These are phyloP conservation scores for Rhagoletis zephyria DNA, from an alignment of 1,140 invertebrate genomes.

Conservation along the genomic window DNA sequence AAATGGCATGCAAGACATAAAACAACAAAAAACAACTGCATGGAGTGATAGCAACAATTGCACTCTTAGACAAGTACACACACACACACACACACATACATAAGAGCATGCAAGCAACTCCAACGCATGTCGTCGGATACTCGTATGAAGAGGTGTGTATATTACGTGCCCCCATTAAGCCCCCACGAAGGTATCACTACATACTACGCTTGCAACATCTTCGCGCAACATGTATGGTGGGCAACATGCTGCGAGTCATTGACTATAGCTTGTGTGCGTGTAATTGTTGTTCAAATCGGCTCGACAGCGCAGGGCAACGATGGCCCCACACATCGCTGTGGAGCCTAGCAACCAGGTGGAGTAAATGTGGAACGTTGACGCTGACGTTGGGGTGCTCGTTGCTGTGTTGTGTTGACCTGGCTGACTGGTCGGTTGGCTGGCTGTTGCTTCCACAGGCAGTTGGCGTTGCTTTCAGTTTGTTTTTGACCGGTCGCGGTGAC, in stretches of 20 bases:
- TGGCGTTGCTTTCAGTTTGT: conserved; percentile 41
- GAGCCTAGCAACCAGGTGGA: background rate
- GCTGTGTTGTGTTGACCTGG: background rate
- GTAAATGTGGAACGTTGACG: background rate
- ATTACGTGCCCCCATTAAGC: too few relatives aligned
- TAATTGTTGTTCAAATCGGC: background rate
- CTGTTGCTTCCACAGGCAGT: conserved; percentile 32
- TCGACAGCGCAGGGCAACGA: background rate
- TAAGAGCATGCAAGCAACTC: too few relatives aligned
- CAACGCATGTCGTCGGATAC: too few relatives aligned
- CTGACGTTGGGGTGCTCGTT: background rate
- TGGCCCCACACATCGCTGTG: background rate
- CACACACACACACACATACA: background rate
- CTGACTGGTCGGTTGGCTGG: too few relatives aligned
- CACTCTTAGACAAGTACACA: background rate
- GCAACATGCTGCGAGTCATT: background rate
- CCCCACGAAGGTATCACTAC: too few relatives aligned
- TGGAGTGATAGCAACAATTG: conserved; percentile 9
- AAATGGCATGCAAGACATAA: conserved; percentile 27
- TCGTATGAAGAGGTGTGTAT: too few relatives aligned
- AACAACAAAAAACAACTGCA: background rate
- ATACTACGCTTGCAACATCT: background rate
- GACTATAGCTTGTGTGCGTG: too few relatives aligned
- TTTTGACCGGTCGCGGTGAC: conserved; percentile 36
- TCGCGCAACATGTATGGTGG: background rate